Percentiles rank a stretch among this genome's conserved stretches.
Conservation (phyloP, 2,888 invertebrate genomes). For the Fissipunctia ypsillon region DNA sequence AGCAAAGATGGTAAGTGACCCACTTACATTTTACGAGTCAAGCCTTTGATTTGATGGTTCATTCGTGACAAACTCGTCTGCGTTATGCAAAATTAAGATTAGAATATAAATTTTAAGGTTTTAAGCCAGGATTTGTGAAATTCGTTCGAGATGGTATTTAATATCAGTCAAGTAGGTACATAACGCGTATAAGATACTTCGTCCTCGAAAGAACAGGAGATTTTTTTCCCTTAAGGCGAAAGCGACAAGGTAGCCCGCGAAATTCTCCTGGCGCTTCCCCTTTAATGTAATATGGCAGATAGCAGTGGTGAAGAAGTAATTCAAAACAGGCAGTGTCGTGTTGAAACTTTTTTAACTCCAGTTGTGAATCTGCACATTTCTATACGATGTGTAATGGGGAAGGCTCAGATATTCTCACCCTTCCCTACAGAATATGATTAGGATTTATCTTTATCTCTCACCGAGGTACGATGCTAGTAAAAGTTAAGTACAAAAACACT, state of each 20-base stretch:
- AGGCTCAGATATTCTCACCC: background rate
- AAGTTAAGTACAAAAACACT: background rate
- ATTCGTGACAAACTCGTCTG: slow-evolving; percentile 56
- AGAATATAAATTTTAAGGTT: slow-evolving; percentile 21
- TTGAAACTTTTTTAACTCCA: background rate
- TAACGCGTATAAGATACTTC: background rate
- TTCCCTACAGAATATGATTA: background rate
- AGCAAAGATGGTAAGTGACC: slow-evolving; percentile 47
- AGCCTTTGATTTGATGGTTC: slow-evolving; percentile 52
- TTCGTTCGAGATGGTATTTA: background rate
- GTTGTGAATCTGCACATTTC: background rate
- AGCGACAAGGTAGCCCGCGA: too few relatives aligned
- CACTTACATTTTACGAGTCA: slow-evolving; percentile 58
- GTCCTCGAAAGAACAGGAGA: background rate
- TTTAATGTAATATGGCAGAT: background rate
- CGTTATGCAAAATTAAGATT: slow-evolving; percentile 41
- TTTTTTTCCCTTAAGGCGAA: background rate
- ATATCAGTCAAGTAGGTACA: background rate
- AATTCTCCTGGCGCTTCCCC: background rate
- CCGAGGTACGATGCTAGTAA: background rate
- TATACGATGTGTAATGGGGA: background rate
- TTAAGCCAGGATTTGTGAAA: slow-evolving; percentile 5
- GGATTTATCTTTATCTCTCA: background rate
- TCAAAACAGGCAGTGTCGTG: background rate
- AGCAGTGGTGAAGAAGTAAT: background rate